Evolutionary conservation across 2,888 invertebrate genomes (phyloP).

Genomic region (Lydus trimaculatus): DNA sequence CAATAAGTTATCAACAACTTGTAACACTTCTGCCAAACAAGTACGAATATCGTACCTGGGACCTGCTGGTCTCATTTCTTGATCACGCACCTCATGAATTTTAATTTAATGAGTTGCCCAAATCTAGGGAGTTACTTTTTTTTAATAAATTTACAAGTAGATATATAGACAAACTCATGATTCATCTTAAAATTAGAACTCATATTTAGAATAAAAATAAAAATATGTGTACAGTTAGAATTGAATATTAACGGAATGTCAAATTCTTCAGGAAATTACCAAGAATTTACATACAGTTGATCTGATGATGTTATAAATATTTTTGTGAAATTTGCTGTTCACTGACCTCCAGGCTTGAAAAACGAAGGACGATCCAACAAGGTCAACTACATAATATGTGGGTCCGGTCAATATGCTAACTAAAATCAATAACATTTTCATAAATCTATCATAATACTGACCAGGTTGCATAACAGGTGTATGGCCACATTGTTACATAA

Average conservation of each 20-base stretch:
- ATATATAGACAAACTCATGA: neutral
- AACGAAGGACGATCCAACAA: conserved; percentile 26
- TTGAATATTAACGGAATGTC: conserved; percentile 30
- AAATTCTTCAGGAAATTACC: conserved; percentile 26
- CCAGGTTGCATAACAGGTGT: too few relatives aligned
- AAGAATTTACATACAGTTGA: conserved; percentile 32
- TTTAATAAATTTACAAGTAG: too few relatives aligned
- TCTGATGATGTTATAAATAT: conserved; percentile 17
- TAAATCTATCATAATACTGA: too few relatives aligned
- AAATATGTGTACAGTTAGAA: conserved; percentile 28
- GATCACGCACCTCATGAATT: too few relatives aligned
- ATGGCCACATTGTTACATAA: neutral
- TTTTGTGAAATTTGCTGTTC: conserved; percentile 12
- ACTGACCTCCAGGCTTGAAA: conserved; percentile 16
- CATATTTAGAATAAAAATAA: neutral
- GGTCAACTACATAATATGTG: conserved; percentile 24
- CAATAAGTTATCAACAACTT: too few relatives aligned
- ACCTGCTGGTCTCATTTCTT: too few relatives aligned
- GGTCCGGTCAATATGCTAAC: conserved; percentile 11
- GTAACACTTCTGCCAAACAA: too few relatives aligned
- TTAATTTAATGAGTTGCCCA: too few relatives aligned
- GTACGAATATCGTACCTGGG: too few relatives aligned
- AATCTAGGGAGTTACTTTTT: too few relatives aligned
- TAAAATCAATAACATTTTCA: neutral
- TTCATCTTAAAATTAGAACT: neutral